Evolutionary conservation across 1,140 invertebrate genomes (phyloP), one percentile per base, ranked within the genome.

Genomic region (Drosophila seguyi): DNA sequence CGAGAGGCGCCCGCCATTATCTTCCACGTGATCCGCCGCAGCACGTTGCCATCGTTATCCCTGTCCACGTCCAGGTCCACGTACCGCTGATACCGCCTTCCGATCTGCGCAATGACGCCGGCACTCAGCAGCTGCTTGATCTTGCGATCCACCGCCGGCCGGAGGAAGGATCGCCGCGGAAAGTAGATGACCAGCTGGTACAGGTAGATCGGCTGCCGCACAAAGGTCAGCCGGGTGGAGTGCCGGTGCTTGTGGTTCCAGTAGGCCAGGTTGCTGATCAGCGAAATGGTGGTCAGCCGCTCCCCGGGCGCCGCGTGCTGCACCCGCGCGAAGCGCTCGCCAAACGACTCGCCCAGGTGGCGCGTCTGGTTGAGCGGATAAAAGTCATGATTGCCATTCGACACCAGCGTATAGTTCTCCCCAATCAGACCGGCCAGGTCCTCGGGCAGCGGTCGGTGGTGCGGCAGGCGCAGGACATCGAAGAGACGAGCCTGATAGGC

Each of bases 401-500:
- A 78, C 0, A 88, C 36, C 29, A 88, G n/a, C 10, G 85, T 90
- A 8, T 90, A 88, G 48, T 90, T 88, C 6, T 72, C 42, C 13
- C 1, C 4, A 29, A 84, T 56, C 16, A 88, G 25, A 0, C 60
- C 81, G 0, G 31, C 13, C 3, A 88, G 13, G 0, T 81, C 67
- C 8, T 31, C 10, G 16, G 84, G 84, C 52, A 87, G n/a, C 3
- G 58, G 52, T 18, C 60, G 47, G 2, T 63, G 41, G 3, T 48
- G 59, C 1, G 36, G 50, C 16, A 45, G 36, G 8, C 83, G 83
- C 18, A 87, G 61, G 14, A 88, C 69, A 29, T 88, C 66, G 29
- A 84, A 88, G 14, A 88, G 44, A 4, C 87, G 87, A 4, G 85
- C 85, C 63, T 88, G 84, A 10, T 88, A 88, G 34, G 84, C 84